A percentile compares a stretch with the other conserved stretches of the same genome.
Evolutionary conservation across 2,888 invertebrate genomes (phyloP).

Genomic region (Nymphalis c-album): DNA sequence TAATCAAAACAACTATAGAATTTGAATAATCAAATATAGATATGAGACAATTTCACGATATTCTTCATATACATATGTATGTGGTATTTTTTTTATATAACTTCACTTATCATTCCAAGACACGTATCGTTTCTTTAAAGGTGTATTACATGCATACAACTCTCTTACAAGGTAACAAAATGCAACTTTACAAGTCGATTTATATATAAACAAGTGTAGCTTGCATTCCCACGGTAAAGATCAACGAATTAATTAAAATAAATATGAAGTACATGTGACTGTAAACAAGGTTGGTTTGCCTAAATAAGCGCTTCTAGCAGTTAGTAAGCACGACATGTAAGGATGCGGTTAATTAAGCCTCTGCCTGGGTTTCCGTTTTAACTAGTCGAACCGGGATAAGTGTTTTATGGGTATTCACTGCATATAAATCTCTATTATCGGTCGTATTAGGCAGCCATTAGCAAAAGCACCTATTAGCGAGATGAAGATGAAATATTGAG

Average conservation of each 20-base stretch:
- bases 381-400: conserved; percentile 56
- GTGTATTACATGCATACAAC: not conserved
- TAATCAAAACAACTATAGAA: not conserved
- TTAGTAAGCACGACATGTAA: conserved; percentile 56
- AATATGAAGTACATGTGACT: conserved; percentile 28
- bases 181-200: conserved; percentile 7
- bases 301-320: conserved; percentile 44
- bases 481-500: conserved; percentile 15
- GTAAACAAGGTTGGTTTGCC: conserved; percentile 40
- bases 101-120: not conserved
- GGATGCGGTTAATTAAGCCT: conserved; percentile 74
- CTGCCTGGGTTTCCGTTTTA: conserved; percentile 73
- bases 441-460: conserved; percentile 27
- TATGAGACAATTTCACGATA: not conserved
- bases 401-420: conserved; percentile 36
- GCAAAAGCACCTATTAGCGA: conserved; percentile 22
- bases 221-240: conserved; percentile 26
- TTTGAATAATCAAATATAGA: not conserved
- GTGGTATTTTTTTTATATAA: not conserved
- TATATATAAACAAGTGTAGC: not conserved
- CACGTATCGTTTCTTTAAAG: not conserved
- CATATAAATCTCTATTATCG: conserved; percentile 37
- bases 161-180: not conserved
- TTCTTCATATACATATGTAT: too few relatives aligned
- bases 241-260: conserved; percentile 14